A percentile compares a stretch with the other conserved stretches of the same genome.
These are phyloP conservation scores for Thryonomys swinderianus DNA, from an alignment of 2,113 vertebrate species.

Conservation along the genomic window DNA sequence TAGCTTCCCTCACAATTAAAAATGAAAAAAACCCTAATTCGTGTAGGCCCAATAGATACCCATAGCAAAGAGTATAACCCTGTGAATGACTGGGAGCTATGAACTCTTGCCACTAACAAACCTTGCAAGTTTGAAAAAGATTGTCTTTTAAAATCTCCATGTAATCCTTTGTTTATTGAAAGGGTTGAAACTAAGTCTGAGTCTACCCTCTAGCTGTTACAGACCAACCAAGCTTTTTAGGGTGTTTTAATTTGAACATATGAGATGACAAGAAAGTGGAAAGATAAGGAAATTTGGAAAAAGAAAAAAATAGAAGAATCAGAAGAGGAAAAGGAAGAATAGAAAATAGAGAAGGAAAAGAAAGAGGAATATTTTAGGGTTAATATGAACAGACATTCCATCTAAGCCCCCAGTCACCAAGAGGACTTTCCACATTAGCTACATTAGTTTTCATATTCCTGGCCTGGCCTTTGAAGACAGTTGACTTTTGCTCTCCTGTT, in stretches of 20 bases:
- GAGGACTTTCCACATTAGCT: neutral
- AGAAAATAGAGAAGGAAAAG: too few relatives aligned
- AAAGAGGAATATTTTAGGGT: neutral
- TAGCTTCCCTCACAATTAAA: neutral
- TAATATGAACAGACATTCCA: neutral
- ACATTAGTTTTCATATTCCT: neutral
- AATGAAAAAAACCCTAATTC: neutral
- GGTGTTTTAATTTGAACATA: neutral
- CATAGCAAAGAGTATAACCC: neutral
- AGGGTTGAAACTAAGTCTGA: neutral
- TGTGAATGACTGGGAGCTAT: neutral
- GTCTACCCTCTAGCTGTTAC: neutral
- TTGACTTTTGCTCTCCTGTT: neutral
- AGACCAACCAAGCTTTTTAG: neutral
- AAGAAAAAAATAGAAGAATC: neutral
- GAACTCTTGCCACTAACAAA: neutral
- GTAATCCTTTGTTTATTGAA: neutral
- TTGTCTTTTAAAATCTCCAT: neutral
- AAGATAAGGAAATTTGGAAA: neutral
- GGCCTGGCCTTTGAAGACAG: neutral
- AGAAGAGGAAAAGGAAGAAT: neutral
- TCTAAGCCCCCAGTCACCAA: rapidly evolving
- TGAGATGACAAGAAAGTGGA: neutral
- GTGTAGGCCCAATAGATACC: neutral
- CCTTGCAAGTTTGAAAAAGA: neutral